Conservation (phyloP, 2,888 invertebrate species). For the Steromphala cineraria region DNA sequence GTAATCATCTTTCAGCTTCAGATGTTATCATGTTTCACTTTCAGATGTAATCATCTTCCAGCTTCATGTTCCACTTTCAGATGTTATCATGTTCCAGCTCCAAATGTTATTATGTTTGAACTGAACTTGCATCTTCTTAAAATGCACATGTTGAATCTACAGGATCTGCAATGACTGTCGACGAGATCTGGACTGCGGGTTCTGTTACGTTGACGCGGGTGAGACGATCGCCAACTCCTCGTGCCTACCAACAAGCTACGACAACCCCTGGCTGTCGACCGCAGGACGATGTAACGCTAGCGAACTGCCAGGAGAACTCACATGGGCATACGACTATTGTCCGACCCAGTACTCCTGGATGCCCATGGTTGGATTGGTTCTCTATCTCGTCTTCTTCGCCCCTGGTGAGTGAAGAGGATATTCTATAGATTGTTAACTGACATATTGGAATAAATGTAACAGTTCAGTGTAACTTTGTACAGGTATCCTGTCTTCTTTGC, state of each 20-base stretch:
- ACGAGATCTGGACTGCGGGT: conserved; percentile 76
- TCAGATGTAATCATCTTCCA: too few relatives aligned
- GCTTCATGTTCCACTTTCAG: too few relatives aligned
- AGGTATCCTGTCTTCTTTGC: too few relatives aligned
- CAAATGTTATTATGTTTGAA: too few relatives aligned
- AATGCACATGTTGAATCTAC: background rate
- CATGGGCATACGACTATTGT: conserved; percentile 77
- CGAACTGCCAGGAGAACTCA: conserved; percentile 47
- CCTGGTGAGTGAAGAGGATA: conserved; percentile 65
- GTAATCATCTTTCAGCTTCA: too few relatives aligned
- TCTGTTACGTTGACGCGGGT: conserved; percentile 72
- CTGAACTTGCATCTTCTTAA: too few relatives aligned
- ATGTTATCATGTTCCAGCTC: too few relatives aligned
- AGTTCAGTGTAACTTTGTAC: too few relatives aligned
- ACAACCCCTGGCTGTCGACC: conserved; percentile 65
- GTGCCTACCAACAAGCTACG: conserved; percentile 70
- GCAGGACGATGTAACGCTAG: conserved; percentile 69
- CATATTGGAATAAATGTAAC: too few relatives aligned
- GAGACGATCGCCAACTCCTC: conserved; percentile 66
- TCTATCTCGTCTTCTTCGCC: conserved; percentile 77
- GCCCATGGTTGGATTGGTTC: conserved; percentile 75
- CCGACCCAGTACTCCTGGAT: conserved; percentile 76
- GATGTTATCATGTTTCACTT: too few relatives aligned
- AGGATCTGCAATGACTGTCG: conserved; percentile 76
- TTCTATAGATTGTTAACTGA: too few relatives aligned